Evolutionary conservation across 2,113 vertebrate species (phyloP).

Genomic region (Mus spicilegus): DNA sequence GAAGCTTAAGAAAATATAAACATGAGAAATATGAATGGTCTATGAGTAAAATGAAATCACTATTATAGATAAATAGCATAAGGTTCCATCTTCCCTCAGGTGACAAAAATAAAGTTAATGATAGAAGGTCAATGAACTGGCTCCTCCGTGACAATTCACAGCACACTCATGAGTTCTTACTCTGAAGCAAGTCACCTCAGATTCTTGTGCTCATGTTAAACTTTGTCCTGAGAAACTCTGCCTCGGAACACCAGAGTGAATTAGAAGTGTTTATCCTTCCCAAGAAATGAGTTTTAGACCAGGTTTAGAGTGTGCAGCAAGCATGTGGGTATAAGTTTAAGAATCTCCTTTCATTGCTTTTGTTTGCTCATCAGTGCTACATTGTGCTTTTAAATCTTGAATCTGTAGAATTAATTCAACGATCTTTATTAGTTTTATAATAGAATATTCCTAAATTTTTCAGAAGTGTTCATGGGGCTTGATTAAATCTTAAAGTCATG

Average conservation of each 20-base stretch:
- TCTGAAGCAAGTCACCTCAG: neutral
- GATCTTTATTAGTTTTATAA: neutral
- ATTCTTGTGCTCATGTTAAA: neutral
- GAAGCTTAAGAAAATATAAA: neutral
- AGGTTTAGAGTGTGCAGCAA: neutral
- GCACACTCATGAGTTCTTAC: neutral
- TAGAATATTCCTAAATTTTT: neutral
- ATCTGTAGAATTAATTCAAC: neutral
- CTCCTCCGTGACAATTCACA: neutral
- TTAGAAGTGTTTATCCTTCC: neutral
- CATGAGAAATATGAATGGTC: neutral
- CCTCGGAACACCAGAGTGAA: neutral
- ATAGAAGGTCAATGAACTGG: neutral
- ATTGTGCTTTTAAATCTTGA: neutral
- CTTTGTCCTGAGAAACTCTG: neutral
- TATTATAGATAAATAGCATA: neutral
- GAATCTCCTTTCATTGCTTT: neutral
- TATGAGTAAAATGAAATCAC: neutral
- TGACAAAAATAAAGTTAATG: neutral
- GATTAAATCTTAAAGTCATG: neutral
- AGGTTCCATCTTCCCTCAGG: neutral
- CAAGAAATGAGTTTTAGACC: neutral
- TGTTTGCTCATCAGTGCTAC: neutral
- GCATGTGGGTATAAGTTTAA: no score
- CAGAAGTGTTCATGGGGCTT: neutral